These are phyloP conservation scores for Pterocles burchelli DNA, from an alignment of 2,113 vertebrate species.

Conservation along the genomic window DNA sequence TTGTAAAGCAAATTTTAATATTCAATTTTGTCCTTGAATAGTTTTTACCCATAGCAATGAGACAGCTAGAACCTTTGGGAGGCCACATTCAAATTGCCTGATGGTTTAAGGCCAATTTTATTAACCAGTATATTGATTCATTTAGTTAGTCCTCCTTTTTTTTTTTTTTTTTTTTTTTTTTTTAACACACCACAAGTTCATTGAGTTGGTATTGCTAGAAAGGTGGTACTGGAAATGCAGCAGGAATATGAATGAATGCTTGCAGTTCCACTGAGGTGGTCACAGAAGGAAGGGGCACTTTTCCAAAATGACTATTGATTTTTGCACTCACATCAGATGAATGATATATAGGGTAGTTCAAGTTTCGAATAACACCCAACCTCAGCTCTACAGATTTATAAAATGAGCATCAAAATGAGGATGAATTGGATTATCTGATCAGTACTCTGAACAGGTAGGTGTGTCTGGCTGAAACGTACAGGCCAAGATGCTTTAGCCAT, in stretches of 20 bases:
- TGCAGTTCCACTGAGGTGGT: constrained; percentile 29
- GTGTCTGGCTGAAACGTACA: not conserved
- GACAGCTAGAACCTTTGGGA: constrained; percentile 41
- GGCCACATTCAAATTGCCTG: constrained; percentile 54
- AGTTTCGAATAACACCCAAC: not conserved
- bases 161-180: not conserved
- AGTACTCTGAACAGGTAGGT: not conserved
- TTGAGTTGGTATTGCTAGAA: constrained; percentile 44
- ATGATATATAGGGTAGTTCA: not conserved
- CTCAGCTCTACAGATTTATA: constrained; percentile 6
- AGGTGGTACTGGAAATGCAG: constrained; percentile 12
- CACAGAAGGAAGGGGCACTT: constrained; percentile 30
- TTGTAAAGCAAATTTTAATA: constrained; percentile 67
- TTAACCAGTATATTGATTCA: constrained; percentile 39
- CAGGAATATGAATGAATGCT: constrained; percentile 38
- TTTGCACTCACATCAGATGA: not conserved
- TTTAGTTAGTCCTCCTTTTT: constrained; percentile 17
- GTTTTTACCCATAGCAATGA: constrained; percentile 62
- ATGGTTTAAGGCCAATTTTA: constrained; percentile 46
- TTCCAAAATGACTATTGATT: constrained; percentile 31
- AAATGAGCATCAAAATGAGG: constrained; percentile 3
- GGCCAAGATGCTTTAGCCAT: not conserved
- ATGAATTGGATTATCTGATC: constrained; percentile 1
- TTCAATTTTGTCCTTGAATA: constrained; percentile 69
- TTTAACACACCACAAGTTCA: constrained; percentile 30